Percentiles rank a stretch among this genome's conserved stretches.
Evolutionary conservation across 2,888 invertebrate species (phyloP).

Genomic region (Protodeltote pygarga): DNA sequence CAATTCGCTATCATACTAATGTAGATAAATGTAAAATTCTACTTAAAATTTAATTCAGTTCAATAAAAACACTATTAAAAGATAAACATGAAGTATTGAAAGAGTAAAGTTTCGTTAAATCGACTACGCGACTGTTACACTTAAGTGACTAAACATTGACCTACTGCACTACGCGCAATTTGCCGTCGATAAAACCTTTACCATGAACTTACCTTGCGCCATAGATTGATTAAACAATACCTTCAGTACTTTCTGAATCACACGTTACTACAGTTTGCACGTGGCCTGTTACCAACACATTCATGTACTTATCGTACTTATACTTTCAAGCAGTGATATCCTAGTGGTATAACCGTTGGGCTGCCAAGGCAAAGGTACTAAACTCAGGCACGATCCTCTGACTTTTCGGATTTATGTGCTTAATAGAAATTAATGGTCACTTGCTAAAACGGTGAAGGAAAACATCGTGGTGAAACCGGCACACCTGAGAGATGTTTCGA

Average conservation of each 20-base stretch:
- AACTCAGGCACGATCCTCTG: too few species aligned
- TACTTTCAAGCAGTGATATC: too few species aligned
- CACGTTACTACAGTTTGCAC: constrained; percentile 20
- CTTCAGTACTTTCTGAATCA: constrained; percentile 27
- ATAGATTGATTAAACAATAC: constrained; percentile 42
- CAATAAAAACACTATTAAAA: constrained; percentile 8
- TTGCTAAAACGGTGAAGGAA: too few species aligned
- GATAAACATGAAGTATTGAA: constrained; percentile 13
- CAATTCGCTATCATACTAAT: too few species aligned
- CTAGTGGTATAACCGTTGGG: too few species aligned
- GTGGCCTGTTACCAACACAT: constrained; percentile 20
- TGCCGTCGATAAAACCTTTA: constrained; percentile 55
- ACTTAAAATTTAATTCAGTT: constrained; percentile 12
- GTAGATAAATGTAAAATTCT: constrained; percentile 2
- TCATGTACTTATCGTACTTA: constrained; percentile 5
- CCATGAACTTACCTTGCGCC: constrained; percentile 53
- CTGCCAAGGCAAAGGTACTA: too few species aligned
- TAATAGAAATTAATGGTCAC: too few species aligned
- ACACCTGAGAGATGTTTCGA: too few species aligned
- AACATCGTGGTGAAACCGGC: too few species aligned
- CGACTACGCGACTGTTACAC: constrained; percentile 21
- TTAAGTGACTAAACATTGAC: constrained; percentile 56
- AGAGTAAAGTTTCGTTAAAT: constrained; percentile 15
- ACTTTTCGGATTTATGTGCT: too few species aligned
- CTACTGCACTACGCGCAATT: constrained; percentile 50